Evolutionary conservation across 2,797 vertebrate species (phyloP).

Genomic region (Ispidina lecontei): DNA sequence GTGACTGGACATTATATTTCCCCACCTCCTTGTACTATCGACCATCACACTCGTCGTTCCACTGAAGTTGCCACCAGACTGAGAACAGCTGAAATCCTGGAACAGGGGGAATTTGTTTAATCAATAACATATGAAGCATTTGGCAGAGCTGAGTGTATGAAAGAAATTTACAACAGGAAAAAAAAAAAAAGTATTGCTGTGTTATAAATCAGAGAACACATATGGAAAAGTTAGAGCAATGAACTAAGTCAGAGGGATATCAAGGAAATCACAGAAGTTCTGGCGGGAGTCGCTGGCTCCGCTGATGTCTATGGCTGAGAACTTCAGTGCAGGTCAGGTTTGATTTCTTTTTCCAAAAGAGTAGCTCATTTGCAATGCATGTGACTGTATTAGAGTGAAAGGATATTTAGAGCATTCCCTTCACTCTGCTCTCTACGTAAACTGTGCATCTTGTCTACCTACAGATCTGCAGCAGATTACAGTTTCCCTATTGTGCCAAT

Average conservation of each 20-base stretch:
- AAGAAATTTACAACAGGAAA: constrained; percentile 39
- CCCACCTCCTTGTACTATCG: neutral
- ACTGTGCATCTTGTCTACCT: constrained; percentile 20
- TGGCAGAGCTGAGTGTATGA: constrained; percentile 14
- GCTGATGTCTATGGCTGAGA: neutral
- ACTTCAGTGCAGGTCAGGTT: constrained; percentile 52
- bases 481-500: neutral
- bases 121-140: constrained; percentile 57
- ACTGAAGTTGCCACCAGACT: neutral
- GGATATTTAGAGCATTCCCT: neutral
- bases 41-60: neutral
- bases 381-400: neutral
- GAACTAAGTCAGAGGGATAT: constrained; percentile 16
- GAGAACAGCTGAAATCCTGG: constrained; percentile 18
- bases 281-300: constrained; percentile 27
- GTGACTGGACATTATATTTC: neutral
- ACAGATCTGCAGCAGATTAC: neutral
- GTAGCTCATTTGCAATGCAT: constrained; percentile 56
- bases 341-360: constrained; percentile 40
- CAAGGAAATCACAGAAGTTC: constrained; percentile 67
- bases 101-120: constrained; percentile 53
- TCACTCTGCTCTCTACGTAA: neutral
- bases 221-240: constrained; percentile 35
- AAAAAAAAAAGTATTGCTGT: constrained; percentile 21
- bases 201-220: constrained; percentile 57